A percentile compares a stretch with the other conserved stretches of the same genome.
phyloP scores from a whole-genome alignment of 1,140 invertebrate genomes.

The Magallana ariakensis region DNA sequence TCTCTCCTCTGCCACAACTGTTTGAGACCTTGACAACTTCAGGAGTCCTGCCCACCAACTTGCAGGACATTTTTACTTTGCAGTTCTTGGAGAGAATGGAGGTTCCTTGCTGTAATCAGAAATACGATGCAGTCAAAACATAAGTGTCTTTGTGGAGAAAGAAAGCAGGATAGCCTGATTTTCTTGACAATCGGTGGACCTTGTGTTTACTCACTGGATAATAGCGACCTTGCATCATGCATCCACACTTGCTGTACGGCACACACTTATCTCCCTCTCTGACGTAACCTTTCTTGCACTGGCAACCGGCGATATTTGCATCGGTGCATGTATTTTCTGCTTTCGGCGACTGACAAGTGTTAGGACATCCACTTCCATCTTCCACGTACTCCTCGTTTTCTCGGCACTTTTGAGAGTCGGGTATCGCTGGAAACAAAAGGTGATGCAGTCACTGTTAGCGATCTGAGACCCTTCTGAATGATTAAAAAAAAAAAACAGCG shows the following conservation, averaged over 20 bases:
- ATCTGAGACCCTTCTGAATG: too few relatives aligned
- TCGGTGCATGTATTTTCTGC: not conserved
- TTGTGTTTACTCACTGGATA: not conserved
- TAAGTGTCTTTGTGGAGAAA: not conserved
- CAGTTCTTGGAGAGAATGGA: not conserved
- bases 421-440: not conserved
- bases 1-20: not conserved
- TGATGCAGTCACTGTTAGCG: too few relatives aligned
- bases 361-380: conserved; percentile 18
- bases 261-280: conserved; percentile 43
- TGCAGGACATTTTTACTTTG: not conserved
- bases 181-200: not conserved
- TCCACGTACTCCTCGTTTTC: conserved; percentile 12
- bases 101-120: conserved; percentile 8
- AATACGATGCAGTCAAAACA: not conserved
- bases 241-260: conserved; percentile 18
- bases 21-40: not conserved
- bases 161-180: not conserved
- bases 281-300: conserved; percentile 21
- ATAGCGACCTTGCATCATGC: not conserved
- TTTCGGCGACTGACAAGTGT: not conserved
- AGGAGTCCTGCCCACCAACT: not conserved
- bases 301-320: conserved; percentile 20
- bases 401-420: not conserved
- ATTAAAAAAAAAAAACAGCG: too few relatives aligned